Conservation (phyloP, 1,140 invertebrate genomes). For the Xylocopa sonorina region DNA sequence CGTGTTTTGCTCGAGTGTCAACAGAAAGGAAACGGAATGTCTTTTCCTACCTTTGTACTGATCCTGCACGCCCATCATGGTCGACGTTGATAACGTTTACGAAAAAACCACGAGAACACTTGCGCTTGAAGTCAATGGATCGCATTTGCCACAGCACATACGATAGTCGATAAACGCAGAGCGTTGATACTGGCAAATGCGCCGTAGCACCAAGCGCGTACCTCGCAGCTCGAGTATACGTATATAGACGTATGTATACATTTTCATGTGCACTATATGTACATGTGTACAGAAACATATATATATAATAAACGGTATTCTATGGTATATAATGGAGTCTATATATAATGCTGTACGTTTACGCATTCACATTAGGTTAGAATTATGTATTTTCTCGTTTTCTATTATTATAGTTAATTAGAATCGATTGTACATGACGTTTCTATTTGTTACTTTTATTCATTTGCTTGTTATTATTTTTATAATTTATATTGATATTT, state of each 20-base stretch:
- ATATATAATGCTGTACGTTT: neutral
- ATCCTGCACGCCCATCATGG: constrained; percentile 72
- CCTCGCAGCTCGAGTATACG: neutral
- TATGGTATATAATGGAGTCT: neutral
- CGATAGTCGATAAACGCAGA: constrained; percentile 75
- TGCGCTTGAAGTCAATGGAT: constrained; percentile 51
- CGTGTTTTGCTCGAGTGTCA: neutral
- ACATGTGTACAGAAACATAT: neutral
- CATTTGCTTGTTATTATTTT: neutral
- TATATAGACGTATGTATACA: neutral
- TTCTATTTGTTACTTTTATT: neutral
- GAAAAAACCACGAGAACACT: constrained; percentile 43
- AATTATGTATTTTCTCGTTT: neutral
- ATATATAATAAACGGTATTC: neutral
- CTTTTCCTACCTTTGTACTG: constrained; percentile 72
- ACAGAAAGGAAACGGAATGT: neutral
- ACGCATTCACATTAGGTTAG: constrained; percentile 6
- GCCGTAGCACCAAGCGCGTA: constrained; percentile 67
- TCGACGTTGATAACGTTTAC: constrained; percentile 32
- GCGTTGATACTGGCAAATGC: constrained; percentile 70
- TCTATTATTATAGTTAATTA: too few species aligned
- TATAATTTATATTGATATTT: neutral
- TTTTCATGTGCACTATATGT: neutral
- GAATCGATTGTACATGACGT: neutral
- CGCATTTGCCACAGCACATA: constrained; percentile 64